phyloP scores from a whole-genome alignment of 2,888 invertebrate species.

The Plebejus argus region DNA sequence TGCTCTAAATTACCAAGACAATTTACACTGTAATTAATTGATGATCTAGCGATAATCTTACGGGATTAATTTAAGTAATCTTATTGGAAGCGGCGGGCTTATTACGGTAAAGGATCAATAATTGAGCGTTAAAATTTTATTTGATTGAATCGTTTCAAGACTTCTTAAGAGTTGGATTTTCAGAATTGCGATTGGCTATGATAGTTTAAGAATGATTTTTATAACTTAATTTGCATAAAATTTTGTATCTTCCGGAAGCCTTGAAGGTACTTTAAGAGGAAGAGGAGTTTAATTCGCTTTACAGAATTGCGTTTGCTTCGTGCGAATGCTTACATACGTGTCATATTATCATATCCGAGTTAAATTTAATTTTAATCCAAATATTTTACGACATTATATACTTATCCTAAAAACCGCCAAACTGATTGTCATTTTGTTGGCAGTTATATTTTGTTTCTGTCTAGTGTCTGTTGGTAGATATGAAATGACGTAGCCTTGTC shows the following conservation, averaged over 20 bases:
- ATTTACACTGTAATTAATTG: not conserved
- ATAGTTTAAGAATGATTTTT: not conserved
- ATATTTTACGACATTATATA: too few relatives aligned
- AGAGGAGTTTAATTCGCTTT: not conserved
- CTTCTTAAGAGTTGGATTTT: not conserved
- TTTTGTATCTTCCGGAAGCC: not conserved
- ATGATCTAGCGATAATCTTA: constrained; percentile 6
- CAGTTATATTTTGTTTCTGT: not conserved
- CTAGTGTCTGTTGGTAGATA: not conserved
- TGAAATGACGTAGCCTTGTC: not conserved
- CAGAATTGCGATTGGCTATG: not conserved
- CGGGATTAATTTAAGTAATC: not conserved
- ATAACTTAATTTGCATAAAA: not conserved
- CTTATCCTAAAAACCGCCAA: too few relatives aligned
- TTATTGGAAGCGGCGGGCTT: not conserved
- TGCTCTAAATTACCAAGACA: not conserved
- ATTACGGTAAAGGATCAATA: not conserved
- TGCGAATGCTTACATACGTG: too few relatives aligned
- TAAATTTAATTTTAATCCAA: too few relatives aligned
- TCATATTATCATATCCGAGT: too few relatives aligned
- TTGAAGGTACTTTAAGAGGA: not conserved
- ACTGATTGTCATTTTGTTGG: too few relatives aligned
- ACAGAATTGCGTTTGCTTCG: too few relatives aligned
- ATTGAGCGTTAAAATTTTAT: not conserved
- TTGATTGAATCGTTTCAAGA: not conserved